phyloP scores from a whole-genome alignment of 2,797 vertebrate genomes.

The Alcedo atthis region DNA sequence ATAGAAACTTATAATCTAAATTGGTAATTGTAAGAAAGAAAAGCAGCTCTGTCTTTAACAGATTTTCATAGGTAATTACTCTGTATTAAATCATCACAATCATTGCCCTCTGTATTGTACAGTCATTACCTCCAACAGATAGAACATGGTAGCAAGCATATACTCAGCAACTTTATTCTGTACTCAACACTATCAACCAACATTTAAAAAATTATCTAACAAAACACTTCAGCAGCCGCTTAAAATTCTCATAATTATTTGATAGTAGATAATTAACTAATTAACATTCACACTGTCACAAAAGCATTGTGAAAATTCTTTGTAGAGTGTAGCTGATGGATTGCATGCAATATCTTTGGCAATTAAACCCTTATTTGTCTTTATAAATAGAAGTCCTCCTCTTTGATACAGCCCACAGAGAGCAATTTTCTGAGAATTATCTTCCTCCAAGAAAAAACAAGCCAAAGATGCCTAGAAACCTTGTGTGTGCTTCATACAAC shows the following conservation, averaged over 20 bases:
- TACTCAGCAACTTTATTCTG: neutral
- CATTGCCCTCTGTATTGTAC: neutral
- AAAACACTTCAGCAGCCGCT: neutral
- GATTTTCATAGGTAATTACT: neutral
- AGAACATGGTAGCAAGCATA: neutral
- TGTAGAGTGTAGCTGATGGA: neutral
- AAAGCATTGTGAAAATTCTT: neutral
- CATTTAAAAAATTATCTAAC: neutral
- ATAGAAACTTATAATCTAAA: neutral
- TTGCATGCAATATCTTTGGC: neutral
- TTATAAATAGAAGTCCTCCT: neutral
- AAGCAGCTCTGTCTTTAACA: neutral
- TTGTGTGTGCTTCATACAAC: neutral
- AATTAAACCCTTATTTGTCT: neutral
- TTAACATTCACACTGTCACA: neutral
- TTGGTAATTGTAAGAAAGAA: neutral
- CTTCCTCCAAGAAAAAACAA: neutral
- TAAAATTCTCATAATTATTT: neutral
- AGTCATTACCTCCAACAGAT: neutral
- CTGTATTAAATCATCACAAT: neutral
- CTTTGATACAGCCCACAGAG: neutral
- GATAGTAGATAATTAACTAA: slow-evolving; percentile 8
- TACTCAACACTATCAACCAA: neutral
- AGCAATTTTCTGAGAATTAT: neutral
- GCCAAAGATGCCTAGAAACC: neutral